Conservation (phyloP, 2,113 vertebrate genomes). For the Casuarius casuarius region DNA sequence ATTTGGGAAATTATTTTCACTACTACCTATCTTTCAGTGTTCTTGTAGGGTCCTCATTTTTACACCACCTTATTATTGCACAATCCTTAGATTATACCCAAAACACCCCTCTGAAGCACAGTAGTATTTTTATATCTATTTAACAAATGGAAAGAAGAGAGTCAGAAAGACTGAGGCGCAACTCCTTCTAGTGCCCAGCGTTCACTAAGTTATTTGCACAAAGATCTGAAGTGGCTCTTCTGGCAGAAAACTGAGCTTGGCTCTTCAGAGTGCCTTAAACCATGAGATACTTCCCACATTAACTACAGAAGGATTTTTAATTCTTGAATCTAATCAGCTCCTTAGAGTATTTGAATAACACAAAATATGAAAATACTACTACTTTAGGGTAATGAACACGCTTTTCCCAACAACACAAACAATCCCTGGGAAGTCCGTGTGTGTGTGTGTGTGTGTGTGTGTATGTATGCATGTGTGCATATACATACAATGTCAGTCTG, state of each 20-base stretch:
- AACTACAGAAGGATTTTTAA: not conserved
- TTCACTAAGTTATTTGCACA: not conserved
- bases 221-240: not conserved
- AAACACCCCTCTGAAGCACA: not conserved
- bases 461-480: rapidly evolving
- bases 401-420: not conserved
- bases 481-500: not conserved
- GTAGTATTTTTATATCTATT: not conserved
- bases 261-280: not conserved
- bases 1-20: not conserved
- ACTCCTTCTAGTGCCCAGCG: not conserved
- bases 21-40: not conserved
- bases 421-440: not conserved
- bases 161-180: not conserved
- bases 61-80: not conserved
- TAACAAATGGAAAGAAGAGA: not conserved
- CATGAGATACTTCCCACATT: not conserved
- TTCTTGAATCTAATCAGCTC: not conserved
- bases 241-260: not conserved
- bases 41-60: not conserved
- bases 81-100: not conserved
- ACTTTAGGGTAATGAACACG: not conserved
- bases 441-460: not conserved
- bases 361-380: not conserved
- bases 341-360: not conserved